phyloP scores from a whole-genome alignment of 2,113 vertebrate species.

The Poeciliopsis retropinna region DNA sequence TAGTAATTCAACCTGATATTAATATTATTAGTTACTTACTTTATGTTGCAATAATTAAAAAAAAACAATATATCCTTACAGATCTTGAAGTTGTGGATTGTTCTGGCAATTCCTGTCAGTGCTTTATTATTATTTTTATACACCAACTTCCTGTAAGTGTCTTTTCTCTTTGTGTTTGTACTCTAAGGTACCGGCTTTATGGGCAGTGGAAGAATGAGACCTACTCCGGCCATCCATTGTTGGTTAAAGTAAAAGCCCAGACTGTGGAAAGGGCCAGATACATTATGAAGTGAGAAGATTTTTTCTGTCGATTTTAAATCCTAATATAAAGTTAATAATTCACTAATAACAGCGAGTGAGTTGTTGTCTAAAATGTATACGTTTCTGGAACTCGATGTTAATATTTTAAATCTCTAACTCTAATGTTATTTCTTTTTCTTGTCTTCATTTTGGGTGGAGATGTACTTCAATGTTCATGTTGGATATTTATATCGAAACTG shows the following conservation, averaged over 20 bases:
- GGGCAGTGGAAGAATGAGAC: constrained; percentile 99
- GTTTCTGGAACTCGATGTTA: not conserved
- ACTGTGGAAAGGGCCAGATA: constrained; percentile 94
- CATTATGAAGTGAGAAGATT: constrained; percentile 93
- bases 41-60: no score
- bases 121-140: no score
- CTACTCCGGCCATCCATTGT: constrained; percentile 90
- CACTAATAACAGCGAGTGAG: no score
- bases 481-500: not conserved
- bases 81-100: no score
- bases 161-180: not conserved
- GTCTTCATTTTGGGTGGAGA: no score
- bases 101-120: no score
- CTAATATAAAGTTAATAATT: not conserved
- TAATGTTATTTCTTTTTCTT: not conserved
- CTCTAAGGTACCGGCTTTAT: constrained; percentile 92
- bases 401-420: not conserved
- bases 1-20: no score
- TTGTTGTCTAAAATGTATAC: not conserved
- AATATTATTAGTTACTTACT: no score
- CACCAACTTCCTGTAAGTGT: no score
- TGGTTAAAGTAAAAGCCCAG: constrained; percentile 98
- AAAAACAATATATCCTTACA: no score
- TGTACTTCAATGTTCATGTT: not conserved
- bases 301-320: not conserved